phyloP scores from a whole-genome alignment of 1,140 invertebrate species.

The Neocloeon triangulifer region DNA sequence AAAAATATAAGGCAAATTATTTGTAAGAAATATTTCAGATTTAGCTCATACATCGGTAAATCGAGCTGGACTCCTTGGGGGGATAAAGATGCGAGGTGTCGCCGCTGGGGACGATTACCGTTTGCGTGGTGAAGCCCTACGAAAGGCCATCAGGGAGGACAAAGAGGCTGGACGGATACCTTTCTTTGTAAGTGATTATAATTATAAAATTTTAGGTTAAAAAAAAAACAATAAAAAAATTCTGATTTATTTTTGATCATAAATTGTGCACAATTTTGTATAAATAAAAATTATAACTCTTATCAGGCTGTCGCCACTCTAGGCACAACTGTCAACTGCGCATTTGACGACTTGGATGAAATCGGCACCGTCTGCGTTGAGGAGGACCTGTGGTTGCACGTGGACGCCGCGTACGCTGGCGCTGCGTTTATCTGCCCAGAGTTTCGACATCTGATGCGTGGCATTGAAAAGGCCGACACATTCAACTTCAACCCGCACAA shows the following conservation, averaged over 20 bases:
- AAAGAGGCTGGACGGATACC: slow-evolving; percentile 61
- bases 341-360: slow-evolving; percentile 29
- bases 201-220: background rate
- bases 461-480: slow-evolving; percentile 61
- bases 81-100: slow-evolving; percentile 63
- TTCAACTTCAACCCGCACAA: slow-evolving; percentile 86
- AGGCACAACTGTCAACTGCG: slow-evolving; percentile 33
- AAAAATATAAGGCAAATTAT: too few relatives aligned
- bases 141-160: slow-evolving; percentile 64
- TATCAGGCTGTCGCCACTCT: slow-evolving; percentile 26
- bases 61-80: slow-evolving; percentile 70
- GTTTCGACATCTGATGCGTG: slow-evolving; percentile 54
- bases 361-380: slow-evolving; percentile 25
- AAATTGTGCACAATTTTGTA: slow-evolving; percentile 2
- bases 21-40: too few relatives aligned
- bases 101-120: slow-evolving; percentile 55
- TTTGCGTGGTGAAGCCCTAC: slow-evolving; percentile 57
- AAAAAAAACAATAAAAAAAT: too few relatives aligned
- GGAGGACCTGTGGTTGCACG: slow-evolving; percentile 22
- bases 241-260: slow-evolving; percentile 1
- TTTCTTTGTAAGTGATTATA: slow-evolving; percentile 44
- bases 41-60: slow-evolving; percentile 92
- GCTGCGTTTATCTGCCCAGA: slow-evolving; percentile 77
- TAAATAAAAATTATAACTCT: background rate
- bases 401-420: slow-evolving; percentile 33